Conservation (phyloP, 2,797 vertebrate genomes). For the Poeciliopsis infans region DNA sequence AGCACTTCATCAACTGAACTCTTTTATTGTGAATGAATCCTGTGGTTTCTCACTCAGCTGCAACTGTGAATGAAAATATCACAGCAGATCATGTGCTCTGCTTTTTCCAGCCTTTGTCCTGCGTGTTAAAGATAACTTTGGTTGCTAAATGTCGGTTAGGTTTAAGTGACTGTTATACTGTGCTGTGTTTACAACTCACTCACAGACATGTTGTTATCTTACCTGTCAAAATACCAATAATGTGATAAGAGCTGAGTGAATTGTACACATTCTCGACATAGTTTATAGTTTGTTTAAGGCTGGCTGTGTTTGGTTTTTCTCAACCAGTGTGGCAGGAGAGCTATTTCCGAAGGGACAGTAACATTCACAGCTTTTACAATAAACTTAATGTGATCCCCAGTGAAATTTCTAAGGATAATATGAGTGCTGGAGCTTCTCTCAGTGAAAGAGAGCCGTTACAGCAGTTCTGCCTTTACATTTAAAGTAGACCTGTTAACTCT, state of each 20-base stretch:
- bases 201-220: neutral
- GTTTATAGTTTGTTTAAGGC: neutral
- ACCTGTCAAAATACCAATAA: neutral
- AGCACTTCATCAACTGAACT: slow-evolving; percentile 1
- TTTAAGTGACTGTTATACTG: neutral
- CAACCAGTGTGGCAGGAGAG: neutral
- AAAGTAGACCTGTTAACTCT: slow-evolving; percentile 16
- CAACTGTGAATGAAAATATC: slow-evolving; percentile 39
- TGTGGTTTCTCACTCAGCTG: slow-evolving; percentile 31
- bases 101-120: slow-evolving; percentile 7
- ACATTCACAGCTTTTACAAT: neutral
- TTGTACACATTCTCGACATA: neutral
- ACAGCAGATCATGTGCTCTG: neutral
- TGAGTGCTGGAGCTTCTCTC: neutral
- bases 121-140: neutral
- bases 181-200: neutral
- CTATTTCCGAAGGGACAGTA: slow-evolving; percentile 1
- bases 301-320: neutral
- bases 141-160: slow-evolving; percentile 1
- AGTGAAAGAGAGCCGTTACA: slow-evolving; percentile 1
- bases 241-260: neutral
- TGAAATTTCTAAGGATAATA: neutral
- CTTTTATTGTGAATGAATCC: slow-evolving; percentile 17
- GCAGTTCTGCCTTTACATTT: slow-evolving; percentile 7
- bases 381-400: neutral